These are phyloP conservation scores for Taxidea taxus DNA, from an alignment of 2,113 vertebrate species.

Conservation along the genomic window DNA sequence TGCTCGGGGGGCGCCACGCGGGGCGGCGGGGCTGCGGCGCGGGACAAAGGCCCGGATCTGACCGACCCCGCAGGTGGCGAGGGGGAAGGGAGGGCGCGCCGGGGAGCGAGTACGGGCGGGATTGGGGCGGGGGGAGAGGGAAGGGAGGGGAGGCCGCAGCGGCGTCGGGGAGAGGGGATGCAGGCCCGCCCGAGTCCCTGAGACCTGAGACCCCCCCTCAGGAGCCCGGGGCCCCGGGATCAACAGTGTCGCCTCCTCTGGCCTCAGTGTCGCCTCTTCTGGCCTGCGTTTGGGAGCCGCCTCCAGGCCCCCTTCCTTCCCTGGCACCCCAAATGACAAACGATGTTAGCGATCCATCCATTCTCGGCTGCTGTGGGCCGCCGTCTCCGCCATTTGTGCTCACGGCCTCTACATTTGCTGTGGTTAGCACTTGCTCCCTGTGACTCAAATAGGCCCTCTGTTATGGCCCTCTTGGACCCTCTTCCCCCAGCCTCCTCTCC, in stretches of 20 bases:
- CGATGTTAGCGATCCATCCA: accelerated
- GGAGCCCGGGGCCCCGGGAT: not conserved
- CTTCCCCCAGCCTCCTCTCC: not conserved
- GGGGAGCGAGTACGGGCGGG: not conserved
- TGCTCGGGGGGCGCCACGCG: slow-evolving; percentile 74
- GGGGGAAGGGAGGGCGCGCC: not conserved
- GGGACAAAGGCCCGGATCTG: slow-evolving; percentile 64
- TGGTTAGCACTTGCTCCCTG: not conserved
- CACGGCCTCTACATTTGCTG: not conserved
- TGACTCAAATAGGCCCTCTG: not conserved
- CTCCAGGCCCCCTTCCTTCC: not conserved
- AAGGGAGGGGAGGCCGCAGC: not conserved
- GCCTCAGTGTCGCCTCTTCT: not conserved
- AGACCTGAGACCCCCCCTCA: not conserved
- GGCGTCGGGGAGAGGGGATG: too few relatives aligned
- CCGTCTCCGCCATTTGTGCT: not conserved
- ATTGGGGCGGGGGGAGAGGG: not conserved
- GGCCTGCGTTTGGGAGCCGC: not conserved
- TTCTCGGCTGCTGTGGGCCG: not conserved
- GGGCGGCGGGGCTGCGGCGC: slow-evolving; percentile 22
- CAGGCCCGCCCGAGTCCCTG: not conserved
- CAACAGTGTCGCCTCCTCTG: not conserved
- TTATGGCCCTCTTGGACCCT: accelerated
- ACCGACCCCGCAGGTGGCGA: slow-evolving; percentile 70
- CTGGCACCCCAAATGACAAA: not conserved